These are phyloP conservation scores for Cacajao melanocephalus DNA, from an alignment of 2,797 vertebrate species.

Conservation along the genomic window DNA sequence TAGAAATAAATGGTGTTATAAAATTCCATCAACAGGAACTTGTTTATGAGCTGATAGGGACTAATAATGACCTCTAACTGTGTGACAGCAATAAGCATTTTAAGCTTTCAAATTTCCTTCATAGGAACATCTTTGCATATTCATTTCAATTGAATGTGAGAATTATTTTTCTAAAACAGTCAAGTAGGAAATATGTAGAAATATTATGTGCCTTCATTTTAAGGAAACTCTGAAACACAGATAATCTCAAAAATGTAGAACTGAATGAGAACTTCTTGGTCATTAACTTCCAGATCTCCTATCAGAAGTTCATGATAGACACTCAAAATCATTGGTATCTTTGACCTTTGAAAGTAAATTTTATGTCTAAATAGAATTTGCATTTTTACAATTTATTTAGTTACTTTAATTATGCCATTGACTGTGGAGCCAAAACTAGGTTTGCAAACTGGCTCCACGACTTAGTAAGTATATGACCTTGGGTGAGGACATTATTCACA, in stretches of 20 bases:
- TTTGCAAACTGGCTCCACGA: neutral
- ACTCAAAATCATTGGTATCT: neutral
- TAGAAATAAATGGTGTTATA: neutral
- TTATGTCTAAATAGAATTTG: neutral
- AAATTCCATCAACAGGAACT: constrained; percentile 29
- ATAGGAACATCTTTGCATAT: constrained; percentile 37
- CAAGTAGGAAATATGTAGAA: constrained; percentile 41
- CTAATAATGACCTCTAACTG: constrained; percentile 42
- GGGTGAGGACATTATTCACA: neutral
- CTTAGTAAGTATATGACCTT: neutral
- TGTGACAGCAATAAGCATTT: constrained; percentile 28
- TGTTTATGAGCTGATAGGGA: constrained; percentile 27
- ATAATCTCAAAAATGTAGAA: neutral
- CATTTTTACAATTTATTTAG: neutral
- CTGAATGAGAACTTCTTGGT: neutral
- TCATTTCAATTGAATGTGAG: constrained; percentile 37
- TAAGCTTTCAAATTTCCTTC: constrained; percentile 30
- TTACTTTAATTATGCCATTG: neutral
- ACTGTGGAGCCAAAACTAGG: neutral
- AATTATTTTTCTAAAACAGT: constrained; percentile 57
- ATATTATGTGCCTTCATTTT: neutral
- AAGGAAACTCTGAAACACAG: neutral
- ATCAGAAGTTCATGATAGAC: neutral
- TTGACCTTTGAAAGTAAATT: neutral
- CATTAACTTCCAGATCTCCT: neutral